Conservation (phyloP, 2,113 vertebrate species). For the Dermatemys mawii region DNA sequence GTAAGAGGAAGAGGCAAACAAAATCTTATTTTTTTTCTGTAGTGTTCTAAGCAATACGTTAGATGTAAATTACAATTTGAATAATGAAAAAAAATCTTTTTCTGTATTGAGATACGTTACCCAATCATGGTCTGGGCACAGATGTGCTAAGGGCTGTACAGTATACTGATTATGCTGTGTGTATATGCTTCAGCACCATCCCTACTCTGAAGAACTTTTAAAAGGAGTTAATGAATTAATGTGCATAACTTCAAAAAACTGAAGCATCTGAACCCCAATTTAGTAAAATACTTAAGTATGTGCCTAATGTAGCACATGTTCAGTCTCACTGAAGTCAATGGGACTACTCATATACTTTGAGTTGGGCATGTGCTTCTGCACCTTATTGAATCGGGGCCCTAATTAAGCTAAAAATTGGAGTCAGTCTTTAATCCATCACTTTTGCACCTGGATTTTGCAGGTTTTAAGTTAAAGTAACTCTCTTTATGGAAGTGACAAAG, state of each 20-base stretch:
- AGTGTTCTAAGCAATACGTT: fast-evolving
- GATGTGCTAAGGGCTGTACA: neutral
- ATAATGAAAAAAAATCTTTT: neutral
- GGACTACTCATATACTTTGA: neutral
- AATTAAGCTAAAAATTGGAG: neutral
- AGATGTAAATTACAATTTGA: neutral
- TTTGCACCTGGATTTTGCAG: neutral
- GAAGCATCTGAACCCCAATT: neutral
- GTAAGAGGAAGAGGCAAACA: slow-evolving; percentile 74
- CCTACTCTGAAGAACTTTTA: neutral
- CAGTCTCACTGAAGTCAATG: neutral
- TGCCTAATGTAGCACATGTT: neutral
- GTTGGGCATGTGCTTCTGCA: neutral
- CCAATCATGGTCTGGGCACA: neutral
- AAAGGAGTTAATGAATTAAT: neutral
- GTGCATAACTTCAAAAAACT: neutral
- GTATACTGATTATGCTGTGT: neutral
- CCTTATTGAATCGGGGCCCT: neutral
- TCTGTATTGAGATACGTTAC: neutral
- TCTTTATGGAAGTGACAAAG: too few relatives aligned
- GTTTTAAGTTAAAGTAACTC: neutral
- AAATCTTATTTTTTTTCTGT: neutral
- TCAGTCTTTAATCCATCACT: neutral
- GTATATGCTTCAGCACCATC: neutral
- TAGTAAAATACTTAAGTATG: neutral